Evolutionary conservation across 1,140 invertebrate species (phyloP).

Genomic region (Caerostris extrusa): DNA sequence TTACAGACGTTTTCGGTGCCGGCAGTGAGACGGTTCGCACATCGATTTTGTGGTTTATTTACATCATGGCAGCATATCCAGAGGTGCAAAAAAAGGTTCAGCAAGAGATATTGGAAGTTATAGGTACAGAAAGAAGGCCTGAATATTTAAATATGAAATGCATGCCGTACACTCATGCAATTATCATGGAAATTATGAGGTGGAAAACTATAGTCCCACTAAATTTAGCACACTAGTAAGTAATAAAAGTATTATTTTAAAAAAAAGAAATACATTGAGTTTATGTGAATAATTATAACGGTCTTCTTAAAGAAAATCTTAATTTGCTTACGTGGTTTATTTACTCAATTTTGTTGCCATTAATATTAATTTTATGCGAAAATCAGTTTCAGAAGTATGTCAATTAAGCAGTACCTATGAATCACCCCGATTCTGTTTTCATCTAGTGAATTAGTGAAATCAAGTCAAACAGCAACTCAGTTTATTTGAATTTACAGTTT

Average conservation of each 20-base stretch:
- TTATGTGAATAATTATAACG: not conserved
- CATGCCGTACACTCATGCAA: constrained; percentile 21
- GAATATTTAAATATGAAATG: constrained; percentile 66
- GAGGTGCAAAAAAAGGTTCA: constrained; percentile 80
- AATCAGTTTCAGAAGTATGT: too few relatives aligned
- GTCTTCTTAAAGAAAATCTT: not conserved
- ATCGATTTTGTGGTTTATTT: constrained; percentile 80
- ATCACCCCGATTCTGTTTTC: too few relatives aligned
- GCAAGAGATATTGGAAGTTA: constrained; percentile 85
- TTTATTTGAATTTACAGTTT: too few relatives aligned
- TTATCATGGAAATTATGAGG: constrained; percentile 29
- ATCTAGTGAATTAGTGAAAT: too few relatives aligned
- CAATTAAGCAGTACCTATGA: too few relatives aligned
- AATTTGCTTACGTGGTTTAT: too few relatives aligned
- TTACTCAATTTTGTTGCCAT: too few relatives aligned
- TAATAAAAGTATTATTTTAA: constrained; percentile 48
- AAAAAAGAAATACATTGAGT: not conserved
- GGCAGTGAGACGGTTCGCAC: constrained; percentile 80
- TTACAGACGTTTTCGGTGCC: constrained; percentile 78
- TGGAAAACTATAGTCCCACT: constrained; percentile 27
- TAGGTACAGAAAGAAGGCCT: constrained; percentile 80
- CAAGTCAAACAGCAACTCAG: too few relatives aligned
- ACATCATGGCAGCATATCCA: constrained; percentile 80
- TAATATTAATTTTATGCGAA: too few relatives aligned
- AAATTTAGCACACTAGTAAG: not conserved